Evolutionary conservation across 2,797 vertebrate species (phyloP), one percentile per base, ranked within the genome.

Genomic region (Aeoliscus strigatus): DNA sequence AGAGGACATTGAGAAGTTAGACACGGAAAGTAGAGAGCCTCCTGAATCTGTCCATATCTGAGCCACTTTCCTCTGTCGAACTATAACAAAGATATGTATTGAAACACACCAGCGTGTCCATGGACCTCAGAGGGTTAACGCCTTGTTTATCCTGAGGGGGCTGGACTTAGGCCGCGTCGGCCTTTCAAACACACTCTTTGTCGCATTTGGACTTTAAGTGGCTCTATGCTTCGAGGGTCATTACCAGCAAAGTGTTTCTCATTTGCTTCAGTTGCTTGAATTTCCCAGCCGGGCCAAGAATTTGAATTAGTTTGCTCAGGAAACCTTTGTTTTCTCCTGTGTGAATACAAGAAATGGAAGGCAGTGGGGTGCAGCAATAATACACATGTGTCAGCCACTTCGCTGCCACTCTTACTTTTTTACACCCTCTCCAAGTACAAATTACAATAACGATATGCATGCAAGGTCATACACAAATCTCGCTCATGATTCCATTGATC

Each of bases 151-250:
- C 9, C 32, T 8, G 9, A 44, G 21, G 17, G 34, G 33, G 3
- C 18, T 28, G 29, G 26, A 25, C 29, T 29, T 4, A 24, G 8
- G 24, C 41, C 47, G 37, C 14, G 8, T 51, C 51, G 10, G 27
- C 39, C 54, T 31, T 30, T 36, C 9, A 14, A 2, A 25, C 24
- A 10, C 48, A 2, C 37, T 36, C 51, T 55, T 39, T 24, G 50
- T n/a, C 32, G 55, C 47, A 12, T 42, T 42, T 8, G 39, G 33
- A 51, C 58, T 21, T 17, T 51, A 55, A 63, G 69, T 59, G 48
- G 66, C 40, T 68, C 54, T 49, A 66, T 69, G 60, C 56, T 59
- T 51, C 46, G 54, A 73, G 69, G 66, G 69, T 73, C 66, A 64
- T 73, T 66, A 71, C 51, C 10, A 18, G 27, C n/a, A 4, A 31